phyloP scores from a whole-genome alignment of 2,113 vertebrate genomes.

The Aleadryas rufinucha region DNA sequence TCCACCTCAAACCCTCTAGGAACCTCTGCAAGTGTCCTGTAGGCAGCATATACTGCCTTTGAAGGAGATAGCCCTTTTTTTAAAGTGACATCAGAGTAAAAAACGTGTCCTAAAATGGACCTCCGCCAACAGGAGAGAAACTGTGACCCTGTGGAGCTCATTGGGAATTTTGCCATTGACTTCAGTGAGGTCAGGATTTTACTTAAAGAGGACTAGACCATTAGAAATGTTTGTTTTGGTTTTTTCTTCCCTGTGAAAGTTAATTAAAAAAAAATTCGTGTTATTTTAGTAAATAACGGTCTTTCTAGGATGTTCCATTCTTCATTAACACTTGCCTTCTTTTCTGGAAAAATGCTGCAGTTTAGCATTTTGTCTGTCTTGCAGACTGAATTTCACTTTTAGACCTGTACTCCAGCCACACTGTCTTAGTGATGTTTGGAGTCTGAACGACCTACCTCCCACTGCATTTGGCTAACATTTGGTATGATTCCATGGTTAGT shows the following conservation, averaged over 20 bases:
- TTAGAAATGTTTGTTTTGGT: background rate
- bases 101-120: background rate
- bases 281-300: background rate
- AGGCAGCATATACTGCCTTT: background rate
- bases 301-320: background rate
- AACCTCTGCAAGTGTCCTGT: background rate
- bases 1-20: rapidly evolving
- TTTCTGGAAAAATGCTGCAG: background rate
- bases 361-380: background rate
- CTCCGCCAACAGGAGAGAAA: background rate
- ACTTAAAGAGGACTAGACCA: background rate
- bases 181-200: background rate
- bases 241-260: background rate
- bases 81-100: background rate
- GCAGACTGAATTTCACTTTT: background rate
- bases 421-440: background rate
- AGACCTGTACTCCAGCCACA: background rate
- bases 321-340: background rate
- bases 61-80: background rate
- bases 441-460: background rate
- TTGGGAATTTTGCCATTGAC: background rate
- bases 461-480: background rate
- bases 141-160: background rate
- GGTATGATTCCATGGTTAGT: background rate
- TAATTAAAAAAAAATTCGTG: background rate